Conservation (phyloP, 2,113 vertebrate species). For the Microcebus griseorufus region DNA sequence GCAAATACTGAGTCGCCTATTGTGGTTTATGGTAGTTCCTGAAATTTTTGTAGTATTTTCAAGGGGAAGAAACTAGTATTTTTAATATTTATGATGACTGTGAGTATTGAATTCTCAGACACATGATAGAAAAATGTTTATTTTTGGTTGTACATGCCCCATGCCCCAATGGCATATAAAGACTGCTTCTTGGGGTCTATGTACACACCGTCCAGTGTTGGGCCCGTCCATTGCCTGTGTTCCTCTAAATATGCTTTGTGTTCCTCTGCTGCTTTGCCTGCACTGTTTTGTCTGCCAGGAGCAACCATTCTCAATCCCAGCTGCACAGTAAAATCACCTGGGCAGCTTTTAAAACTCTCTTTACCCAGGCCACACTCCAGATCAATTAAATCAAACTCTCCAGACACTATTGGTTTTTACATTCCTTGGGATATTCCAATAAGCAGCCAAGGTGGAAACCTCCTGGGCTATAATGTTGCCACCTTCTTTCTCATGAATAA, state of each 20-base stretch:
- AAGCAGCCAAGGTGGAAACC: background rate
- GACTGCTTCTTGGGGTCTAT: background rate
- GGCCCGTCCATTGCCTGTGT: background rate
- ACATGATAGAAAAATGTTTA: background rate
- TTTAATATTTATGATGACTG: background rate
- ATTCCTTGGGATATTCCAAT: background rate
- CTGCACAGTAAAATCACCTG: background rate
- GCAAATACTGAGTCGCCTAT: background rate
- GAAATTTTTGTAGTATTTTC: background rate
- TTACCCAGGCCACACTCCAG: background rate
- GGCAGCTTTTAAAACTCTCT: background rate
- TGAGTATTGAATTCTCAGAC: background rate
- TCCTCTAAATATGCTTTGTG: background rate
- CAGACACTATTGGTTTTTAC: background rate
- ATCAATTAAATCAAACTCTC: background rate
- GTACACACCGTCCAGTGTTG: background rate
- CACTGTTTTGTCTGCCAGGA: background rate
- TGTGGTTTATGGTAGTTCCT: background rate
- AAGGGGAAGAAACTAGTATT: background rate
- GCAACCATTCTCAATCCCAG: background rate
- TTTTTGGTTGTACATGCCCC: background rate
- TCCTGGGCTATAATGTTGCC: background rate
- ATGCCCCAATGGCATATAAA: background rate
- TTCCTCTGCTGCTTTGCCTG: background rate
- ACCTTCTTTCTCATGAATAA: background rate